These are phyloP conservation scores for Silurus aristotelis DNA, from an alignment of 2,797 vertebrate species.

Conservation along the genomic window DNA sequence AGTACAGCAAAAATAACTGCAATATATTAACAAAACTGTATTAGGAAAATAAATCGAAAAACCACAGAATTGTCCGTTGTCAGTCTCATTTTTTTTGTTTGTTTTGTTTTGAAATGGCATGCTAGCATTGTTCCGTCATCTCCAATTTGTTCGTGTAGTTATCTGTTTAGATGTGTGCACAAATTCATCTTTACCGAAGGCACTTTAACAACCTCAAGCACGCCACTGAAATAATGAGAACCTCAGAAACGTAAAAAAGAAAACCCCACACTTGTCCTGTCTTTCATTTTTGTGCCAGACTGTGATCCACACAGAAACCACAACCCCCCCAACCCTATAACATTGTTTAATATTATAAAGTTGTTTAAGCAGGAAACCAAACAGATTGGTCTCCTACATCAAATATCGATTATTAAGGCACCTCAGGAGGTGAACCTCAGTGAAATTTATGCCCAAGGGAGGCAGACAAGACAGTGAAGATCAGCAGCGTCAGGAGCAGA, in stretches of 20 bases:
- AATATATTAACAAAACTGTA: slow-evolving; percentile 40
- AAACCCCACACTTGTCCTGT: slow-evolving; percentile 48
- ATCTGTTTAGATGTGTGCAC: slow-evolving; percentile 61
- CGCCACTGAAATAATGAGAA: slow-evolving; percentile 63
- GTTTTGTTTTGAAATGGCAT: slow-evolving; percentile 48
- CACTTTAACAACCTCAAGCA: slow-evolving; percentile 78
- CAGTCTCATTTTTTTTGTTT: slow-evolving; percentile 25
- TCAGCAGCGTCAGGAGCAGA: slow-evolving; percentile 48
- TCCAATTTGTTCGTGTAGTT: slow-evolving; percentile 64
- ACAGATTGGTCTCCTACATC: slow-evolving; percentile 16
- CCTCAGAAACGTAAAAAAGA: slow-evolving; percentile 46
- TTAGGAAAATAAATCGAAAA: slow-evolving; percentile 64
- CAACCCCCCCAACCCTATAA: slow-evolving; percentile 16
- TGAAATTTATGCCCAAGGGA: slow-evolving; percentile 21
- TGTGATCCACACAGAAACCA: slow-evolving; percentile 79
- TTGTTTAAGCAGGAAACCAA: slow-evolving; percentile 11
- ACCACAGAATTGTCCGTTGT: slow-evolving; percentile 78
- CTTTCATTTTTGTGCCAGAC: slow-evolving; percentile 54
- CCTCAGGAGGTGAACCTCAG: slow-evolving; percentile 46
- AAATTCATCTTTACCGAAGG: slow-evolving; percentile 80
- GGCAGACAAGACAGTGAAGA: slow-evolving; percentile 12
- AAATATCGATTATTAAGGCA: slow-evolving; percentile 38
- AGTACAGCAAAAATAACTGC: slow-evolving; percentile 60
- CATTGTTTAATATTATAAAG: slow-evolving; percentile 14
- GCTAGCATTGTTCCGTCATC: slow-evolving; percentile 53